Base-by-base conservation (phyloP, 2,888 invertebrate genomes). In the Liodrosophila aerea region DNA sequence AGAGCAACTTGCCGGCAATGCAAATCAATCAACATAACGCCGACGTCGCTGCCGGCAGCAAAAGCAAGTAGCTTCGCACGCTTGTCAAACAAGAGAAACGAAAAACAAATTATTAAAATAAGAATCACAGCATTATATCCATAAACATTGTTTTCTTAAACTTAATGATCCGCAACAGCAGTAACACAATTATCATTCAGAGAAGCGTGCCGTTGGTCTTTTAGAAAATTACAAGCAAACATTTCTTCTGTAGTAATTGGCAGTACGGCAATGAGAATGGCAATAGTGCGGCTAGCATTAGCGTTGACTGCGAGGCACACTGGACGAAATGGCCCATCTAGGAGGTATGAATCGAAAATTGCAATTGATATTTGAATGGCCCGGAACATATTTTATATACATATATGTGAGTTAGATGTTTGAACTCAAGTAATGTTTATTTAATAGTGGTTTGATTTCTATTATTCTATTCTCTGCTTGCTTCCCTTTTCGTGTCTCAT, bases 221-320 rank as follows among this genome's bases (percentile, higher is more conserved):
- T n/a, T 60, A 64, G 60, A 57, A 81, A 76, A 74, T 58, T 64
- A 54, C 69, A 58, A 54, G 82, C 73, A 82, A 77, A 68, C 59
- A 84, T 76, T 81, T 76, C 74, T 51, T 60, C 77, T 77, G n/a
- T n/a, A n/a, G n/a, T n/a, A 77, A 77, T 77, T 77, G 77, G 82
- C 64, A 51, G 60, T 22, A 5, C 22, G 59, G 76, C 57, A 36
- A 60, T 40, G 53, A 52, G 49, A 53, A 58, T 30, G 47, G 22
- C 64, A 59, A 40, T 30, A 44, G 43, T 34, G 46, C 40, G 53
- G 69, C 47, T 13, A 47, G 36, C 44, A 31, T 39, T 22, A 40
- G 56, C 50, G 18, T 13, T 33, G 60, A 36, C 44, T 41, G 41
- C 54, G 22, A 51, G 45, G 39, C n/a, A n/a, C n/a, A n/a, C n/a